Evolutionary conservation across 2,113 vertebrate genomes (phyloP), one percentile per base, ranked within the genome.

Genomic region (Spilogale gracilis): DNA sequence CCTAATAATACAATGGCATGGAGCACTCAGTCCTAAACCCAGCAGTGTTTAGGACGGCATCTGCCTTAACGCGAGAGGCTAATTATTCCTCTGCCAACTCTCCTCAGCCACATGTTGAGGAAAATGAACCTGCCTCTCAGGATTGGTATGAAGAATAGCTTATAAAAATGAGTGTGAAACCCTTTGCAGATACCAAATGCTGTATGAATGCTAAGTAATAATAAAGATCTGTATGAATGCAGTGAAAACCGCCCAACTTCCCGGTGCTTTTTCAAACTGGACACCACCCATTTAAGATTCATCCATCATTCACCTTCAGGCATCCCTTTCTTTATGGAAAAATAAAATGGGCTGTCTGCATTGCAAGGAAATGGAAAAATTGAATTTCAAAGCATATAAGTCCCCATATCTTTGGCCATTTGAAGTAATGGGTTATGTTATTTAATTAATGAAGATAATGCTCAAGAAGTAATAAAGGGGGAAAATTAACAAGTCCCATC

Each of bases 201-300:
- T 48, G 2, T 80, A 69, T 97, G 95, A 94, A 96, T 97, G 95
- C 74, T 97, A 97, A 98, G 92, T 86, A 93, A 96, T 95, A 97
- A 96, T 89, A 96, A 97, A 97, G 73, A 96, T 90, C 76, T 69
- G 50, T 92, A 45, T 45, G 85, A 73, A 95, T 93, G 91, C 56
- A 52, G 82, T 1, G 0, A 94, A 94, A 96, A 91, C 94, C 86
- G 73, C 52, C 78, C 83, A 56, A 52, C 74, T 86, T 93, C 45
- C 56, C 92, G 89, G 91, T 98, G 79, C 82, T 97, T 96, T 97
- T 97, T 98, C 97, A 95, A 94, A 86, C 73, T 97, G 91, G 93
- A 98, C 94, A 95, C 85, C 91, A 97, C 87, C 67, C 91, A 95
- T 95, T 92, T 97, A 85, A 95, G 93, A 96, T 71, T 96, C 95